Percentiles rank a stretch among this genome's conserved stretches.
These are phyloP conservation scores for Macrochelys suwanniensis DNA, from an alignment of 2,797 vertebrate species.

Conservation along the genomic window DNA sequence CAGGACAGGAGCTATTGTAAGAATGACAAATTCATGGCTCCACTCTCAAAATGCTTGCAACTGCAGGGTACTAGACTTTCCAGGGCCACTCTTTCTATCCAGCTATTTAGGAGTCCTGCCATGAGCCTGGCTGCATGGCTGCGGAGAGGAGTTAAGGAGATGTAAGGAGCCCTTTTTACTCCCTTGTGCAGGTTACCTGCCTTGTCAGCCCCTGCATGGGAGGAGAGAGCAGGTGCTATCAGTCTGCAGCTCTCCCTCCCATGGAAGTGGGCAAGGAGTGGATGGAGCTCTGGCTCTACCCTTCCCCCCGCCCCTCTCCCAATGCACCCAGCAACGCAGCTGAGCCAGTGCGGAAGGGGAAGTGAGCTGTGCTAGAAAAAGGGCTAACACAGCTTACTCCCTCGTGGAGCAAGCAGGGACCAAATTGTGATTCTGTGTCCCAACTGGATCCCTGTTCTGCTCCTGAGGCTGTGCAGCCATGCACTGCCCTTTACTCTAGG, in stretches of 20 bases:
- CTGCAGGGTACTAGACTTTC: not conserved
- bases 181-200: not conserved
- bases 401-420: not conserved
- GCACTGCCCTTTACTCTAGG: not conserved
- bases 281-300: not conserved
- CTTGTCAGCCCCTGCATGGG: not conserved
- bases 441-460: not conserved
- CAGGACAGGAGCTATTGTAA: constrained; percentile 11
- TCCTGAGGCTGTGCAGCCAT: not conserved
- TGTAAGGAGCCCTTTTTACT: not conserved
- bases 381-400: not conserved
- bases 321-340: not conserved
- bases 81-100: not conserved
- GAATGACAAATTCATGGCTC: not conserved
- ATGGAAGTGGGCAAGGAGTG: not conserved
- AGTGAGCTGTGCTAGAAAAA: not conserved
- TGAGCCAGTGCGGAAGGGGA: not conserved
- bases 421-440: not conserved
- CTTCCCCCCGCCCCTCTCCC: too few species aligned
- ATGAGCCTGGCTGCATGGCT: not conserved
- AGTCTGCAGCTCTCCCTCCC: not conserved
- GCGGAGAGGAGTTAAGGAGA: not conserved
- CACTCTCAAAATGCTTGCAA: not conserved
- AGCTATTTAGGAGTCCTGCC: not conserved
- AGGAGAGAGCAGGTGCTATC: not conserved